Conservation (phyloP, 2,113 vertebrate species). For the Lampris megalopsis region DNA sequence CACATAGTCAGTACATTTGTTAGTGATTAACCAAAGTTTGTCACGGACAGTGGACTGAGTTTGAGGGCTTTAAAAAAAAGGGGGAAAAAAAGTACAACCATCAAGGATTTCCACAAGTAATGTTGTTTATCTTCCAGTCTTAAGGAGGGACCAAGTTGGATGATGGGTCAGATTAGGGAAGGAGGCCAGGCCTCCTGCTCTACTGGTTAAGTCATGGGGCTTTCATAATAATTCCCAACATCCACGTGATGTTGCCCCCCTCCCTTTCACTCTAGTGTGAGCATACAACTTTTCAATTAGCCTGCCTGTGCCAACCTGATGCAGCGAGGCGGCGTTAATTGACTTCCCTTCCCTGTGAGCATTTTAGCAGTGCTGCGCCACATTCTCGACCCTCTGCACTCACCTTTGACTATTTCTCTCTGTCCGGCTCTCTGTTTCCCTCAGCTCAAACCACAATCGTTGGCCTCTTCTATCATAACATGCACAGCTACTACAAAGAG, state of each 20-base stretch:
- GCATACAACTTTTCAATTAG: conserved; percentile 58
- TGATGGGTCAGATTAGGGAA: conserved; percentile 56
- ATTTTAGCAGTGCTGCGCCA: conserved; percentile 67
- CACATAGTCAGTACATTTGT: conserved; percentile 30
- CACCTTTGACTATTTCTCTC: conserved; percentile 28
- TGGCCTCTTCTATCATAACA: conserved; percentile 91
- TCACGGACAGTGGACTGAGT: conserved; percentile 6
- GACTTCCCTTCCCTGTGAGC: conserved; percentile 63
- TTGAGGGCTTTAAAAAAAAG: conserved; percentile 53
- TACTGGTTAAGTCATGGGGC: conserved; percentile 56
- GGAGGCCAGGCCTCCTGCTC: conserved; percentile 50
- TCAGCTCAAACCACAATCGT: conserved; percentile 92
- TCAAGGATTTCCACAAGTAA: conserved; percentile 69
- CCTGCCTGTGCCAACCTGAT: conserved; percentile 54
- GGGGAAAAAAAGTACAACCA: conserved; percentile 38
- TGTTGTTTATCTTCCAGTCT: conserved; percentile 65
- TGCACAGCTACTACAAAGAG: conserved; percentile 87
- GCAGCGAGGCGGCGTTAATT: conserved; percentile 75
- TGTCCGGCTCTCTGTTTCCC: not conserved
- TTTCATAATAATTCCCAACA: conserved; percentile 67
- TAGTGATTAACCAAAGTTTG: conserved; percentile 50
- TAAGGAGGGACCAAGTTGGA: conserved; percentile 53
- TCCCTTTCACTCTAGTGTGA: conserved; percentile 71
- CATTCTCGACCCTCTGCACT: conserved; percentile 59
- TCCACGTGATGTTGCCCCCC: conserved; percentile 34